Percentiles rank a stretch among this genome's conserved stretches.
These are phyloP conservation scores for Pristionchus entomophagus DNA, from an alignment of 2,888 invertebrate genomes.

Conservation along the genomic window DNA sequence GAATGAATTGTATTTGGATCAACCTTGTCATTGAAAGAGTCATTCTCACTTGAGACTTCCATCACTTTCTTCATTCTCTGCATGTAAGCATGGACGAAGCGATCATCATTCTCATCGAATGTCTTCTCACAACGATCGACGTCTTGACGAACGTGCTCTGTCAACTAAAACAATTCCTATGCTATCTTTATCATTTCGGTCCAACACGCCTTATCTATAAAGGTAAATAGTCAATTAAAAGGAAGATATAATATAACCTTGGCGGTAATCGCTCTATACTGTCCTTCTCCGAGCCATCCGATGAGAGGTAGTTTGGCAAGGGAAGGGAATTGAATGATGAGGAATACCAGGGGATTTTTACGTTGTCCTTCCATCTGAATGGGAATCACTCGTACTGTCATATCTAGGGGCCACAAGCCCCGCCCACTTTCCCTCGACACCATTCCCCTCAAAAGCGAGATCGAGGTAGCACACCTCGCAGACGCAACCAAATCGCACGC, in stretches of 20 bases:
- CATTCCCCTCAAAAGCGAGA: no score
- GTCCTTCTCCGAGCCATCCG: conserved; percentile 36
- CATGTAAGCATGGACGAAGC: conserved; percentile 47
- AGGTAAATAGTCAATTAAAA: not conserved
- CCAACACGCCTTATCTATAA: not conserved
- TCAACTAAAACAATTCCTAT: not conserved
- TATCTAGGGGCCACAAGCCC: no score
- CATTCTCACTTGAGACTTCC: not conserved
- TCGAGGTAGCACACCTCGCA: no score
- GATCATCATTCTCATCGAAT: conserved; percentile 28
- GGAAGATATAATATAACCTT: not conserved
- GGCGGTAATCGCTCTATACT: not conserved
- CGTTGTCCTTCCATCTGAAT: conserved; percentile 3
- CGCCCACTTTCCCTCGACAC: no score
- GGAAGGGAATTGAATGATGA: conserved; percentile 1
- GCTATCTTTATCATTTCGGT: not conserved
- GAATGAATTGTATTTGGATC: not conserved
- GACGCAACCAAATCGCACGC: no score
- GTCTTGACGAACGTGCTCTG: conserved; percentile 10
- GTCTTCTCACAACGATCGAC: not conserved
- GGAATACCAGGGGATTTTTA: not conserved
- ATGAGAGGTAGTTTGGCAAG: not conserved
- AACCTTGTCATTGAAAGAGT: not conserved
- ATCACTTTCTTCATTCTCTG: conserved; percentile 38
- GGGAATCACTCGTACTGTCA: not conserved